A percentile compares a stretch with the other conserved stretches of the same genome.
phyloP scores from a whole-genome alignment of 1,140 invertebrate species.

The Laodelphax striatellus region DNA sequence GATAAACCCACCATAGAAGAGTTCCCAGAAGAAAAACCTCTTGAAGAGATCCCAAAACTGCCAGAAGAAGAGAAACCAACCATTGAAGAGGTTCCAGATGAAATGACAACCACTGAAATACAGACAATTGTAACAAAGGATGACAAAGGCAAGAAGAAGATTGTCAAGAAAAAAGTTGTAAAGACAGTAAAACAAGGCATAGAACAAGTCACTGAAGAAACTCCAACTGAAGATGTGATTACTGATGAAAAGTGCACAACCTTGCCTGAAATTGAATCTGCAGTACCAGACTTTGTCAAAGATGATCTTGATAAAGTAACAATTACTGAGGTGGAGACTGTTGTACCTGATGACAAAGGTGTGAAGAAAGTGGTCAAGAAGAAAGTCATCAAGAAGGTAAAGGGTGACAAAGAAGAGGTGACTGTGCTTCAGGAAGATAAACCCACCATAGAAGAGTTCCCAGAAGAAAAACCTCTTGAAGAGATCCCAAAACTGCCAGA shows the following conservation, averaged over 20 bases:
- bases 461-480: neutral
- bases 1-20: slow-evolving; percentile 11
- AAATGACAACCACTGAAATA: slow-evolving; percentile 30
- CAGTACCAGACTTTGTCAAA: slow-evolving; percentile 17
- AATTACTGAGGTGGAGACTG: slow-evolving; percentile 31
- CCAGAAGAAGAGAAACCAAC: slow-evolving; percentile 15
- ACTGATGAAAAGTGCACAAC: slow-evolving; percentile 7
- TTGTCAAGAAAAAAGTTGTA: slow-evolving; percentile 24
- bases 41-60: slow-evolving; percentile 13
- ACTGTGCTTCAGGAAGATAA: slow-evolving; percentile 7
- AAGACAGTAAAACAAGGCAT: slow-evolving; percentile 17
- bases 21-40: slow-evolving; percentile 6
- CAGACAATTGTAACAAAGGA: slow-evolving; percentile 7
- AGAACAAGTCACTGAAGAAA: slow-evolving; percentile 24
- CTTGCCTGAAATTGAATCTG: slow-evolving; percentile 15
- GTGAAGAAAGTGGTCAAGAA: slow-evolving; percentile 10
- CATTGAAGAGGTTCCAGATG: slow-evolving; percentile 15
- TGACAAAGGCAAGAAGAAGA: slow-evolving; percentile 17
- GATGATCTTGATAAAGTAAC: slow-evolving; percentile 27
- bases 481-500: slow-evolving; percentile 3
- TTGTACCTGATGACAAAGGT: slow-evolving; percentile 21
- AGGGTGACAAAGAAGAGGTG: slow-evolving; percentile 17
- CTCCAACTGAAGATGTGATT: slow-evolving; percentile 9
- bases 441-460: slow-evolving; percentile 6
- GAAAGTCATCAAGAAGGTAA: slow-evolving; percentile 15